Base-by-base conservation (phyloP, 2,888 invertebrate species). In the Leptogaster cylindrica region DNA sequence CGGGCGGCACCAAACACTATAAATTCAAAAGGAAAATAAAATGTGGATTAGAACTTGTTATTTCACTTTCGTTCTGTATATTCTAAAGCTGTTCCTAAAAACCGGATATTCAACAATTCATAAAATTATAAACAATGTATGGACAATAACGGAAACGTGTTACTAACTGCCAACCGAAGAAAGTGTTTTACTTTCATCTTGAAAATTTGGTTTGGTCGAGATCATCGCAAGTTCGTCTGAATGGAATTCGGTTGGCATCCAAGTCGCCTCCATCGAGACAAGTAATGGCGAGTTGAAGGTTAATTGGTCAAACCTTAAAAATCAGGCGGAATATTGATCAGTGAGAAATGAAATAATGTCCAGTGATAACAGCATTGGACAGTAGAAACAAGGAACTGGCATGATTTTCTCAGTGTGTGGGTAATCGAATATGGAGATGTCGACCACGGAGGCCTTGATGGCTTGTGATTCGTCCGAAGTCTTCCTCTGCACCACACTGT, bases 241-340 rank as follows among this genome's bases (percentile, higher is more conserved):
- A 4, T 31, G 16, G 10, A n/a, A 12, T 10, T 31, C 31, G 28
- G 16, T 3, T 10, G 31, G 25, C 46, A 8, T 3, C 7, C 18
- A 44, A 27, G 3, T 10, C 39, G 58, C 23, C n/a, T 25, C 46
- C 46, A 46, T n/a, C 25, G 28, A 52, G 55, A 18, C 39, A 55
- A n/a, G n/a, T n/a, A n/a, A 66, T 55, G 66, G 66, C 51, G 27
- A 66, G 44, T 28, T 31, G 8, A 31, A 44, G 10, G 31, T 36
- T 41, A 31, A 51, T 52, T 31, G 8, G 31, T 28, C 33, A 36
- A 14, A 33, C 44, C 20, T 25, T 16, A 36, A 55, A 36, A 39
- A 52, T 39, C 44, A 41, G 66, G 55, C 41, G 23, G 66, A 55
- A 31, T 66, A 7, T 41, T 39, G 27, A 66, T 52, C 12, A 52